A percentile compares a stretch with the other conserved stretches of the same genome.
Evolutionary conservation across 2,113 vertebrate species (phyloP).

Genomic region (Rhodinocichla rosea): DNA sequence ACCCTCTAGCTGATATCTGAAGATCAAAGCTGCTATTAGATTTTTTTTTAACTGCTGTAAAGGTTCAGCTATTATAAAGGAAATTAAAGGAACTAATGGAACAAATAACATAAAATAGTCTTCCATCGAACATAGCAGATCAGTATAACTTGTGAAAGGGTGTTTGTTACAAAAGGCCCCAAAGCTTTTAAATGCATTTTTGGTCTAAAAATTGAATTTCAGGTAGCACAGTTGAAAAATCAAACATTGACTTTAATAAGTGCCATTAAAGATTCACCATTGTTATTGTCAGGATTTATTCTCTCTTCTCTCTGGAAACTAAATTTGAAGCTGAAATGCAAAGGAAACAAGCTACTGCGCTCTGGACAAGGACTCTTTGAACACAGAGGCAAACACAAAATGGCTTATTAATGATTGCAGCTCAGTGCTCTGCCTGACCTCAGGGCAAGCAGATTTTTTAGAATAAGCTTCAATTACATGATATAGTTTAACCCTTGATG

Average conservation of each 20-base stretch:
- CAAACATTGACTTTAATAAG: conserved; percentile 66
- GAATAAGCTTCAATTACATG: not conserved
- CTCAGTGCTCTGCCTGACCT: conserved; percentile 44
- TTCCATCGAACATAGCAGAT: conserved; percentile 3
- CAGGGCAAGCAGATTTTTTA: conserved; percentile 8
- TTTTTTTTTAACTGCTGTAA: conserved; percentile 26
- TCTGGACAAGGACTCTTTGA: conserved; percentile 47
- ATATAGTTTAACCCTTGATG: conserved; percentile 38
- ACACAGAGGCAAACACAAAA: conserved; percentile 63
- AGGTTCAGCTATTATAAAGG: conserved; percentile 42
- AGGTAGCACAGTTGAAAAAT: conserved; percentile 54
- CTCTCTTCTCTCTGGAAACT: conserved; percentile 44
- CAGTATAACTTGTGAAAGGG: conserved; percentile 12
- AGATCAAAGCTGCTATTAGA: conserved; percentile 60
- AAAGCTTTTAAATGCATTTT: conserved; percentile 63
- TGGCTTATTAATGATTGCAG: conserved; percentile 61
- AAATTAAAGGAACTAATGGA: conserved; percentile 69
- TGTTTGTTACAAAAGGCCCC: conserved; percentile 56
- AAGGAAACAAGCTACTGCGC: conserved; percentile 47
- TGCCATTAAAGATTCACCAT: conserved; percentile 66
- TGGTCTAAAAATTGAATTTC: conserved; percentile 61
- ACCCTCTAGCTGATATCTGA: conserved; percentile 54
- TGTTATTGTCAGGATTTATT: conserved; percentile 64
- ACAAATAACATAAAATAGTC: conserved; percentile 49
- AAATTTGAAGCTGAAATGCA: conserved; percentile 36